Base-by-base conservation (phyloP, 2,888 invertebrate genomes). In the Halictus ligatus region DNA sequence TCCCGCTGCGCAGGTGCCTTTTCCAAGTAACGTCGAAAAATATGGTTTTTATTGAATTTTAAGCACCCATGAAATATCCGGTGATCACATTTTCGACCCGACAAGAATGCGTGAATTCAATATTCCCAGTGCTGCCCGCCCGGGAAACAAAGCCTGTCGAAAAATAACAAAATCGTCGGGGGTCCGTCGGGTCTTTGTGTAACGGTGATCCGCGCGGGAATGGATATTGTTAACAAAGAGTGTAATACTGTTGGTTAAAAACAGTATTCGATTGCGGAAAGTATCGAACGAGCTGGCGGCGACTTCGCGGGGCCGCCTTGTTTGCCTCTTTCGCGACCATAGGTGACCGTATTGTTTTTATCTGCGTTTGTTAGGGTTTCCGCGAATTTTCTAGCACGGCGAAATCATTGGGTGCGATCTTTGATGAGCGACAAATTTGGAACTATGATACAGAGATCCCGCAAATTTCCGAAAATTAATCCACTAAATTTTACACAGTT, bases 11-110 rank as follows among this genome's bases (percentile, higher is more conserved):
- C 13, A 64, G 40, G 48, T 18, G 21, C 18, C 58, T 75, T 58
- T 43, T 5, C n/a, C 78, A 76, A 64, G 78, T 81, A 78, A 77
- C 72, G 40, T 8, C 35, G 54, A 80, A 75, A 79, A 75, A 79
- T 72, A 74, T 25, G 71, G 7, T 80, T 78, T 87, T 83, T 87
- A 85, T 85, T 35, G 85, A 85, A 85, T 85, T 85, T 85, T 79
- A 85, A 79, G 84, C 85, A 79, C 18, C 84, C 84, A 72, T 85
- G 85, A 84, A 85, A 75, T 85, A 84, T 84, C 77, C 84, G 74
- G 25, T 54, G 85, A 69, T 74, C 64, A 35, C 15, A 35, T 76
- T 54, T 64, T 25, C 46, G 35, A 13, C 7, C 29, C 29, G 29
- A 12, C 73, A 50, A 29, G 29, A 18, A 73, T 21, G 29, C 29